Percentiles rank a stretch among this genome's conserved stretches.
Conservation (phyloP, 2,113 vertebrate species). For the Cheirogaleus medius region DNA sequence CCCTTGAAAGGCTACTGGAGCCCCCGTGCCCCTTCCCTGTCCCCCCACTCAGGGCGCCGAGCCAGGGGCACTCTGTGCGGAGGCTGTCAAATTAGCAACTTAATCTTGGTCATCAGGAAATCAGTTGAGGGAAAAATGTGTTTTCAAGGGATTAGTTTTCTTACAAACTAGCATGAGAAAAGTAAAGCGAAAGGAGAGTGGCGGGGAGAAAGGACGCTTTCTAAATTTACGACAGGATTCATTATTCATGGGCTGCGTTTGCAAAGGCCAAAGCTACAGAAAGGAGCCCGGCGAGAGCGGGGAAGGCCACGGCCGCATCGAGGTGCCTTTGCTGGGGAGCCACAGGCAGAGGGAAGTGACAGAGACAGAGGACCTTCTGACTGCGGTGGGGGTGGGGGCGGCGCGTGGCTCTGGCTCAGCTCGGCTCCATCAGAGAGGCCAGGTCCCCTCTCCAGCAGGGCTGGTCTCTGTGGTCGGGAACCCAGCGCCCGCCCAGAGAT, state of each 20-base stretch:
- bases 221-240: slow-evolving; percentile 84
- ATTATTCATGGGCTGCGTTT: slow-evolving; percentile 78
- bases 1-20: not conserved
- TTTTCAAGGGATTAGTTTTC: slow-evolving; percentile 44
- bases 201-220: slow-evolving; percentile 72
- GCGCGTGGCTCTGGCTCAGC: rapidly evolving
- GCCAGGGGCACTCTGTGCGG: not conserved
- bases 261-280: slow-evolving; percentile 79
- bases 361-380: not conserved
- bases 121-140: not conserved
- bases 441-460: rapidly evolving
- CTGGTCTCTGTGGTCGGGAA: rapidly evolving
- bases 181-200: slow-evolving; percentile 72
- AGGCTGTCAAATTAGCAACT: slow-evolving; percentile 45
- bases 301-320: slow-evolving; percentile 37
- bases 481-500: rapidly evolving
- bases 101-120: slow-evolving; percentile 38
- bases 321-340: slow-evolving; percentile 19
- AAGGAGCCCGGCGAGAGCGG: slow-evolving; percentile 70
- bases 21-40: not conserved
- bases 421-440: not conserved
- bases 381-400: rapidly evolving
- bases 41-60: not conserved
- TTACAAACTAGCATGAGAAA: slow-evolving; percentile 66
- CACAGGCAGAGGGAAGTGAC: not conserved